Percentiles rank a stretch among this genome's conserved stretches.
Conservation (phyloP, 2,113 vertebrate species). For the Tetraodon nigroviridis region DNA sequence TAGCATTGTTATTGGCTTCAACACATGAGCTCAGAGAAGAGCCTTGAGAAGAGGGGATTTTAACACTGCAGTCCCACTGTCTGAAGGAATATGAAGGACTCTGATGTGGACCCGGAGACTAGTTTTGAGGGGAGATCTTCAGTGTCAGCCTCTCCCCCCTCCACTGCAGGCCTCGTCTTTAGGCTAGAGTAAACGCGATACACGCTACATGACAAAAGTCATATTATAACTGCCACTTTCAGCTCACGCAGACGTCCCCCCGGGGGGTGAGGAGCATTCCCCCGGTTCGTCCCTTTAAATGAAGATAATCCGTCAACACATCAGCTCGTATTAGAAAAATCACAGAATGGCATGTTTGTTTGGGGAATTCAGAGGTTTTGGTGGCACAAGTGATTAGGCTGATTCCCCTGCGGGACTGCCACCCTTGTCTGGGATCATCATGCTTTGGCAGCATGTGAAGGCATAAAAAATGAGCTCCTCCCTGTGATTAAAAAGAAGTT, state of each 20-base stretch:
- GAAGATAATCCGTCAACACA: conserved; percentile 61
- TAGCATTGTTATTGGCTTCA: too few relatives aligned
- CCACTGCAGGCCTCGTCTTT: conserved; percentile 13
- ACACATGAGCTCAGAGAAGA: too few relatives aligned
- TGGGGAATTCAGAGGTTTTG: conserved; percentile 46
- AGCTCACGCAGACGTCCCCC: conserved; percentile 2
- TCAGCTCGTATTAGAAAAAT: conserved; percentile 55
- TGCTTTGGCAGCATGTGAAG: conserved; percentile 20
- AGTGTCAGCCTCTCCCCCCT: conserved; percentile 8
- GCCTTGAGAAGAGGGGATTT: background rate
- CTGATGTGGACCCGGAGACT: background rate
- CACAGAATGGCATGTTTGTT: conserved; percentile 52
- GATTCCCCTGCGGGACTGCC: conserved; percentile 49
- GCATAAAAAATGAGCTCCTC: conserved; percentile 22
- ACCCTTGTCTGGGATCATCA: conserved; percentile 35
- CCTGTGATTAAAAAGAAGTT: conserved; percentile 13
- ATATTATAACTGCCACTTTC: conserved; percentile 17
- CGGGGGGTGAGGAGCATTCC: conserved; percentile 32
- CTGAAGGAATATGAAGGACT: background rate
- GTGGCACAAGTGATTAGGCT: conserved; percentile 59
- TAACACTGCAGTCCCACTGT: too few relatives aligned
- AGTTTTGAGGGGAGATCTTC: conserved; percentile 35
- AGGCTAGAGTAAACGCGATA: conserved; percentile 26
- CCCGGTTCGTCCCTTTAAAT: conserved; percentile 34
- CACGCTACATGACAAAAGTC: conserved; percentile 16